Conservation (phyloP, 92 coral and sea anemone species). For the Galaxea fascicularis region DNA sequence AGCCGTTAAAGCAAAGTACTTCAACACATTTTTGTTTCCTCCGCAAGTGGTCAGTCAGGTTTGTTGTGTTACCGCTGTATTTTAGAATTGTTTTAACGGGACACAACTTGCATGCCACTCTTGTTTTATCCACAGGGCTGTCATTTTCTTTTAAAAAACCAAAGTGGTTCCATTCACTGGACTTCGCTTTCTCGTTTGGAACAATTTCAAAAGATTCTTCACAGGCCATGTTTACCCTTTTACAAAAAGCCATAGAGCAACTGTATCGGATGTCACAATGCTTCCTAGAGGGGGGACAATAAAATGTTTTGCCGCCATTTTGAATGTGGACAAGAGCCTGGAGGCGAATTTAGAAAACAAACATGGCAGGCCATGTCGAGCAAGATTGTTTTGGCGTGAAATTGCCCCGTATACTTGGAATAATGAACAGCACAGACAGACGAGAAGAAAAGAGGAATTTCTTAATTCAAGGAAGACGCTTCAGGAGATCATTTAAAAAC, state of each 20-base stretch:
- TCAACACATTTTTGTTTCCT: constrained; percentile 20
- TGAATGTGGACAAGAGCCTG: constrained; percentile 23
- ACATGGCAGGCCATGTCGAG: constrained; percentile 26
- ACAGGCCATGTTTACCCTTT: constrained; percentile 25
- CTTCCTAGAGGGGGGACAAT: constrained; percentile 34
- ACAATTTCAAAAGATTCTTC: constrained; percentile 32
- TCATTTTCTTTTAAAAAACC: constrained; percentile 6
- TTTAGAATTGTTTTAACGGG: constrained; percentile 1
- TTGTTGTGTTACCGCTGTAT: constrained; percentile 36
- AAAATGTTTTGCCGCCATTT: constrained; percentile 24
- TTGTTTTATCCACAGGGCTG: constrained; percentile 9
- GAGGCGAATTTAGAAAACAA: constrained; percentile 33
- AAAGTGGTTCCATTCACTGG: constrained; percentile 18
- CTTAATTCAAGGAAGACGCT: constrained; percentile 26
- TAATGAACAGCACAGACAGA: constrained; percentile 32
- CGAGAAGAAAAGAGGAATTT: constrained; percentile 32
- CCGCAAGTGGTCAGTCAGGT: constrained; percentile 42
- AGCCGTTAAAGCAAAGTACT: constrained; percentile 4
- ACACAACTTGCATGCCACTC: constrained; percentile 35
- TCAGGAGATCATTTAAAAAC: too few species aligned
- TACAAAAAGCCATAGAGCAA: constrained; percentile 18
- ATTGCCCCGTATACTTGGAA: constrained; percentile 24
- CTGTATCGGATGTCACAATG: constrained; percentile 35
- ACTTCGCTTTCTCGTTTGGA: constrained; percentile 16
- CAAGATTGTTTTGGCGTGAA: constrained; percentile 20